Base-by-base conservation (phyloP, 2,113 vertebrate species). In the Festucalex cinctus region DNA sequence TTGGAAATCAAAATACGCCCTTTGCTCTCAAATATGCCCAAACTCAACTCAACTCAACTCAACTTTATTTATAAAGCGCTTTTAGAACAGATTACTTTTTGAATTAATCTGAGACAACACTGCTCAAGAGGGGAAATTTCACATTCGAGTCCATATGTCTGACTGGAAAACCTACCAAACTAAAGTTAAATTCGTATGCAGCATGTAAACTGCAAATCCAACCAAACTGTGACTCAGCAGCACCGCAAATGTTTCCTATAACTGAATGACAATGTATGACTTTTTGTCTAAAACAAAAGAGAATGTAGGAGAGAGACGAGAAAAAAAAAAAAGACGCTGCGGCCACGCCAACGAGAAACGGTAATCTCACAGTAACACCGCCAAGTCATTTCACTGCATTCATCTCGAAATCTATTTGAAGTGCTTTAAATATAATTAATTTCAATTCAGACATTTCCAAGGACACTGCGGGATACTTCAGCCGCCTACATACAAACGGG, bases 281-380 rank as follows among this genome's bases (percentile, higher is more conserved):
- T 32, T 57, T n/a, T 28, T 36, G n/a, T 64, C 73, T 66, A 69
- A 28, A 63, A 75, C 72, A 63, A 66, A 74, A 66, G 36, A 20
- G 14, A 5, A 67, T 17, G 66, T 54, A 17, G 46, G 62, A 65
- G 32, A 22, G 65, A 59, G 65, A 62, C n/a, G 56, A 10, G 64
- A 20, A 35, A 20, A 64, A 58, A 35, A 44, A 68, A 32, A 63
- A 67, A 59, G 65, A 13, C 1, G 24, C 32, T 28, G 28, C 54
- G 6, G 17, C 32, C 49, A 63, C 26, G 62, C 22, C 10, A 65
- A 48, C 46, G 24, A 46, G 35, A 36, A 44, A 49, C 24, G 54
- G 48, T 20, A 35, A 48, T 19, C 28, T 57, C 22, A 64, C 28
- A 36, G 36, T 13, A 14, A 57, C 44, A 61, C 16, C 32, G 13